Percentiles rank a stretch among this genome's conserved stretches.
These are phyloP conservation scores for Dromiciops gliroides DNA, from an alignment of 2,113 vertebrate species.

Conservation along the genomic window DNA sequence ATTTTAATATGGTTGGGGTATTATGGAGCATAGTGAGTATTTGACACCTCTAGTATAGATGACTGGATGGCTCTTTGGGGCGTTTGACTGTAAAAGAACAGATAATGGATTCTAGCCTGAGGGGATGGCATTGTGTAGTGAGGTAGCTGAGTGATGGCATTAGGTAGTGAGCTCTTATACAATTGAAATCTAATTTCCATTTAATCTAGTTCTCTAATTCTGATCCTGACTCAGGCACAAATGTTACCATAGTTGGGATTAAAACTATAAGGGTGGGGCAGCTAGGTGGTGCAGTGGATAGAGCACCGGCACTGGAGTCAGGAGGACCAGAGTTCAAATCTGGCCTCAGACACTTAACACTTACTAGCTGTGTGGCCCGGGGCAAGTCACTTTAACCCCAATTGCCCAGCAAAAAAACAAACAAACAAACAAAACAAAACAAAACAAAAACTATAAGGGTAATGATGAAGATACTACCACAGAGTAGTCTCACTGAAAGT, in stretches of 20 bases:
- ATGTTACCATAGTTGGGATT: background rate
- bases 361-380: too few species aligned
- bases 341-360: too few species aligned
- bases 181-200: background rate
- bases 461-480: background rate
- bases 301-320: too few species aligned
- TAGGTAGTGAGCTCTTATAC: background rate
- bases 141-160: too few species aligned
- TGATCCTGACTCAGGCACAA: fast-evolving
- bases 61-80: background rate
- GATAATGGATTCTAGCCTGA: background rate
- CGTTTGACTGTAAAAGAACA: background rate
- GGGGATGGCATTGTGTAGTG: background rate
- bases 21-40: background rate
- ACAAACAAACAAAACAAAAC: too few species aligned
- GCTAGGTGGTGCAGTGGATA: too few species aligned
- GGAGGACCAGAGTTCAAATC: too few species aligned
- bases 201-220: background rate
- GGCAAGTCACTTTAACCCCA: too few species aligned
- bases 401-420: too few species aligned
- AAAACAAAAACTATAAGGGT: too few species aligned
- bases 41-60: background rate
- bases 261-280: too few species aligned
- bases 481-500: background rate
- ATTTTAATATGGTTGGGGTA: background rate